These are phyloP conservation scores for Tenualosa thibaudeaui DNA, from an alignment of 2,797 vertebrate genomes.

Conservation along the genomic window DNA sequence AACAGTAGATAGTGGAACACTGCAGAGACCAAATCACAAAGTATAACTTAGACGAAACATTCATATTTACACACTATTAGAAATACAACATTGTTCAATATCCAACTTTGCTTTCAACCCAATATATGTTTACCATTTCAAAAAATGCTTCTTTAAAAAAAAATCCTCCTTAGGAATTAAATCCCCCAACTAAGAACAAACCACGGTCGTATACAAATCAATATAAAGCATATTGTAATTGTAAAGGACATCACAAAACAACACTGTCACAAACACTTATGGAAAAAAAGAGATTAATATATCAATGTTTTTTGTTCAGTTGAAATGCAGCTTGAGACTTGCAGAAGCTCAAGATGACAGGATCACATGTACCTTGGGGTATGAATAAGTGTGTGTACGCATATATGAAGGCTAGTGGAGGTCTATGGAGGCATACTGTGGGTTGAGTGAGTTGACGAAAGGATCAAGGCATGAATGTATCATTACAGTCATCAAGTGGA, in stretches of 20 bases:
- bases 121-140: conserved; percentile 10
- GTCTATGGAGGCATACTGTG: conserved; percentile 5
- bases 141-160: background rate
- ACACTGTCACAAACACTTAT: conserved; percentile 50
- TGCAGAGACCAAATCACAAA: conserved; percentile 22
- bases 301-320: conserved; percentile 8
- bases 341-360: conserved; percentile 36
- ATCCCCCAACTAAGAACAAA: conserved; percentile 15
- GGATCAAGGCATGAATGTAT: background rate
- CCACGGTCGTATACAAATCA: conserved; percentile 23
- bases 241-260: conserved; percentile 47
- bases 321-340: conserved; percentile 26
- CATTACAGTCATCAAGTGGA: background rate
- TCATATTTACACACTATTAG: conserved; percentile 23
- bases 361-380: background rate
- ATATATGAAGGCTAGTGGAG: too few relatives aligned
- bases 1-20: conserved; percentile 20
- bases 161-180: background rate
- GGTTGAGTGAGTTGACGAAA: background rate
- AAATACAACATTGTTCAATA: conserved; percentile 20
- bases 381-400: background rate
- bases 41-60: conserved; percentile 26
- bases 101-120: conserved; percentile 16
- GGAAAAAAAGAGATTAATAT: conserved; percentile 43
- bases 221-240: conserved; percentile 15